Evolutionary conservation across 2,797 vertebrate genomes (phyloP).

Genomic region (Bryconaethiops microstoma): DNA sequence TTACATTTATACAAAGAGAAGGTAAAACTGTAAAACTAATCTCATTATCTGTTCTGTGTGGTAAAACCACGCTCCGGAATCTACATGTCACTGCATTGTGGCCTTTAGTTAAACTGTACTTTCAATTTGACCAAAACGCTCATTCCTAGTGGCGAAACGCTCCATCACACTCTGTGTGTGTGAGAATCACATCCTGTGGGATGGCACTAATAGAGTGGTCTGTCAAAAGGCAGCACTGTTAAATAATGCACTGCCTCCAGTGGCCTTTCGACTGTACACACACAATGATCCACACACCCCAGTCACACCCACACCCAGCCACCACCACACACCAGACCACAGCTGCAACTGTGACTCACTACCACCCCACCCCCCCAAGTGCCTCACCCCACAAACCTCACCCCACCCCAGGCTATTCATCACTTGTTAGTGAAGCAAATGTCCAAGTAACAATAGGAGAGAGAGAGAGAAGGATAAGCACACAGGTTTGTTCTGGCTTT

Average conservation of each 20-base stretch:
- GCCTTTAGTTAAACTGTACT: too few species aligned
- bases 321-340: conserved; percentile 1
- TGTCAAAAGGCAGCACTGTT: background rate
- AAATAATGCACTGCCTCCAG: background rate
- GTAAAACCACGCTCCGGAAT: too few species aligned
- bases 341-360: conserved; percentile 12
- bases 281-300: background rate
- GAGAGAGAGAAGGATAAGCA: background rate
- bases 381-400: background rate
- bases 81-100: too few species aligned
- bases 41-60: too few species aligned
- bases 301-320: conserved; percentile 6
- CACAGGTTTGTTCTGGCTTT: too few species aligned
- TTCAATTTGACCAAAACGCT: too few species aligned
- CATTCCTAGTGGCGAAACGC: too few species aligned
- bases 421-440: conserved; percentile 41
- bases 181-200: background rate
- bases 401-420: conserved; percentile 27
- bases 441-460: conserved; percentile 18
- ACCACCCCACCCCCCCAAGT: background rate
- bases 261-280: background rate
- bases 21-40: too few species aligned
- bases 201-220: background rate
- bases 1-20: too few species aligned
- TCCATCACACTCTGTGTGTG: too few species aligned